These are phyloP conservation scores for Xestobium rufovillosum DNA, from an alignment of 2,888 invertebrate species.

Conservation along the genomic window DNA sequence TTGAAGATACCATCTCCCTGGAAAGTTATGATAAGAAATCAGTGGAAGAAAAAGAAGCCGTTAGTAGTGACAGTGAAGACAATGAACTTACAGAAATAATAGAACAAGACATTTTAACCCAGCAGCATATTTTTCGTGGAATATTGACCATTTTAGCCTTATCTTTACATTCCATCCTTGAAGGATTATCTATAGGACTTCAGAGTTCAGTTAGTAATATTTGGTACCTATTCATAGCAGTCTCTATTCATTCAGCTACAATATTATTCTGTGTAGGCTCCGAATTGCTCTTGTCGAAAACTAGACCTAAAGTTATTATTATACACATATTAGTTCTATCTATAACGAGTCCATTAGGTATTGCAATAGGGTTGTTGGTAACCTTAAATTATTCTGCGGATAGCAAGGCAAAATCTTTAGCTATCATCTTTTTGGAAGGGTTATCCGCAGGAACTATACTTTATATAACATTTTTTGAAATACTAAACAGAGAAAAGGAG, in stretches of 20 bases:
- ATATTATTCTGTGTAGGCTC: constrained; percentile 49
- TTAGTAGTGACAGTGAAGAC: constrained; percentile 26
- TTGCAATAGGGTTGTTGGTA: constrained; percentile 43
- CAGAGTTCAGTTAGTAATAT: constrained; percentile 43
- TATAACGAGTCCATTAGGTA: constrained; percentile 46
- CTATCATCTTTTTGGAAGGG: constrained; percentile 43
- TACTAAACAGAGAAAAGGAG: constrained; percentile 43
- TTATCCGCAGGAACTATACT: constrained; percentile 47
- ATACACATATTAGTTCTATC: constrained; percentile 44
- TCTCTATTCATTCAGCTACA: constrained; percentile 48
- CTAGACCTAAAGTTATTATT: constrained; percentile 37
- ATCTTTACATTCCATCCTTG: constrained; percentile 49
- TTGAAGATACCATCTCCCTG: neutral
- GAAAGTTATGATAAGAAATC: constrained; percentile 12
- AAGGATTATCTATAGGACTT: constrained; percentile 49
- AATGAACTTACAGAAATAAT: constrained; percentile 25
- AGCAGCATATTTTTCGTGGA: constrained; percentile 39
- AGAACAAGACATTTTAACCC: constrained; percentile 27
- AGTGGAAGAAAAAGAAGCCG: constrained; percentile 20
- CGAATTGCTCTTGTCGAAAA: constrained; percentile 44
- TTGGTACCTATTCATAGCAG: constrained; percentile 48
- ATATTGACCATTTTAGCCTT: constrained; percentile 45
- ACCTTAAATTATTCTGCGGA: constrained; percentile 39
- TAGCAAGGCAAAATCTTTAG: constrained; percentile 38
- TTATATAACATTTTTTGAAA: constrained; percentile 49